phyloP scores from a whole-genome alignment of 1,140 invertebrate genomes.

The Nebria ingens region DNA sequence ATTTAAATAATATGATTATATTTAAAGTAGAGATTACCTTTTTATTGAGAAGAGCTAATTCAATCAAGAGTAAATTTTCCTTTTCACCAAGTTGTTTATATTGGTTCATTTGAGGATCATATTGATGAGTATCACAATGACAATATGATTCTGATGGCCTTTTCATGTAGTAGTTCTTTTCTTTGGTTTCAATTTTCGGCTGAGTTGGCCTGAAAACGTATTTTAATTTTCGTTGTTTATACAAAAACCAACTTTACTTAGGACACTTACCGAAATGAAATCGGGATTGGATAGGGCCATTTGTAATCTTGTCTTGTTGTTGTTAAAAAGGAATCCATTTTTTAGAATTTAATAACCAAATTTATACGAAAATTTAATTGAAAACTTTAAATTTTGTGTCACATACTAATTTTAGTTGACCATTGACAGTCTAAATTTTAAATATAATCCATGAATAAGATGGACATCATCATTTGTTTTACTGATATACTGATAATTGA shows the following conservation, averaged over 20 bases:
- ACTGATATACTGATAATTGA: no score
- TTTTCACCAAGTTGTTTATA: conserved; percentile 46
- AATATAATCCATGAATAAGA: no score
- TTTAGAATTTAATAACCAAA: background rate
- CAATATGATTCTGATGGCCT: conserved; percentile 40
- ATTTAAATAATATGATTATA: conserved; percentile 10
- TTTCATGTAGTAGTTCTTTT: conserved; percentile 28
- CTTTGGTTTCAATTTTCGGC: conserved; percentile 35
- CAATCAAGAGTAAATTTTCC: conserved; percentile 40
- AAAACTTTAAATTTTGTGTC: no score
- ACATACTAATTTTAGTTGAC: no score
- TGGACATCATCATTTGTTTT: no score
- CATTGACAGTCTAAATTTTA: no score
- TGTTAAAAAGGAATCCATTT: conserved; percentile 34
- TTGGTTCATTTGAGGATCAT: conserved; percentile 41
- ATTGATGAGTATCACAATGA: conserved; percentile 42
- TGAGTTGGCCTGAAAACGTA: conserved; percentile 37
- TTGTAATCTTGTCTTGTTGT: conserved; percentile 38
- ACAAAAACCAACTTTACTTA: conserved; percentile 20
- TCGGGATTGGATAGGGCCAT: conserved; percentile 44
- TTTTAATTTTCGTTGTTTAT: conserved; percentile 21
- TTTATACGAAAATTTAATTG: no score
- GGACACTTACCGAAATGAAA: conserved; percentile 37
- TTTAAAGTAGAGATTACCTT: no score
- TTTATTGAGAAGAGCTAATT: conserved; percentile 38